Base-by-base conservation (phyloP, 2,888 invertebrate genomes). In the Oscheius sp. region DNA sequence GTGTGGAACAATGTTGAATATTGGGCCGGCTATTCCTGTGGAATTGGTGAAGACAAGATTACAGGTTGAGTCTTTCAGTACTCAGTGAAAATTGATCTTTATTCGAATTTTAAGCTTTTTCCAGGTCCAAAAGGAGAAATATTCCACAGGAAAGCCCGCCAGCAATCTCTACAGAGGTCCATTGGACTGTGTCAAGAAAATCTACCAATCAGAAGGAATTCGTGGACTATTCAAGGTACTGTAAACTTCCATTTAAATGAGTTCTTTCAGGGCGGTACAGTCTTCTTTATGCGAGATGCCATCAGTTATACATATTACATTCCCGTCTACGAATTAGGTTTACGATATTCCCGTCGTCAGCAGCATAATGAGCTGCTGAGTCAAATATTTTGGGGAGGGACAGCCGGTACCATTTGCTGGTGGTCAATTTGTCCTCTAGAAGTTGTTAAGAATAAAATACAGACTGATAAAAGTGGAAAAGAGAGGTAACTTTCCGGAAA, bases 391-490 rank as follows among this genome's bases (percentile, higher is more conserved):
- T 81, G 85, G 1, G 87, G 87, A 45, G 87, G 87, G 1, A 71
- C 73, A 29, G 84, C 84, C 90, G 92, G 93, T 1, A 89, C 92
- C 3, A 55, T 92, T 1, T 92, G 93, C 0, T 93, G 93, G 93
- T 89, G 91, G 18, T 89, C 91, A 16, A 92, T 93, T 1, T 91
- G 93, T 83, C 93, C 93, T 0, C 90, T 93, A 59, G 93, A 94
- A 89, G 93, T 93, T 45, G 90, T 93, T 1, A 94, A 94, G 89
- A 93, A 93, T 13, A 90, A 92, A 61, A 91, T 93, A 80, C 93
- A 93, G 29, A 71, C 75, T 1, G 76, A 77, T 27, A 81, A 81
- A 55, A 66, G 66, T 5, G 56, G 66, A 35, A 43, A 61, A 21
- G 69, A 59, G 12, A 21, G 71, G 79, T 76, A 45, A 55, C 18